Percentiles rank a stretch among this genome's conserved stretches.
Conservation (phyloP, 30 jellyfish, hydroid and myxozoan genomes). For the Sanderia malayensis region DNA sequence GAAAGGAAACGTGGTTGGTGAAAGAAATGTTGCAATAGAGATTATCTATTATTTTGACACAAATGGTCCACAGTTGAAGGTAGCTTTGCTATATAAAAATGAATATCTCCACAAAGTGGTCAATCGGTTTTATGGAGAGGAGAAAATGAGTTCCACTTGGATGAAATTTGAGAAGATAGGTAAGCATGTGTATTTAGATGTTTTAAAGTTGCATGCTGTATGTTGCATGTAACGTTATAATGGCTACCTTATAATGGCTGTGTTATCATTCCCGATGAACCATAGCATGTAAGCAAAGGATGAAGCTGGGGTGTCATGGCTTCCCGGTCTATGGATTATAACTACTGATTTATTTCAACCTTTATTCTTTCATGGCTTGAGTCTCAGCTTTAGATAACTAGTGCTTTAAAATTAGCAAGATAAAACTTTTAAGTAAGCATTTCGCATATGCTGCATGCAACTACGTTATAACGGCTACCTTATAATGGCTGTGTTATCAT, state of each 20-base stretch:
- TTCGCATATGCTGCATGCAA: too few relatives aligned
- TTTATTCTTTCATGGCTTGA: too few relatives aligned
- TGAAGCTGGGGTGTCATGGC: neutral
- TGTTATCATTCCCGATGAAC: neutral
- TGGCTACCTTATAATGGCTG: neutral
- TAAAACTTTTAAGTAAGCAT: too few relatives aligned
- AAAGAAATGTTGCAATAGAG: too few relatives aligned
- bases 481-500: neutral
- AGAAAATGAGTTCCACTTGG: slow-evolving; percentile 29
- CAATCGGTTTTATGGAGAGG: slow-evolving; percentile 27
- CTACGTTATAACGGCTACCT: neutral
- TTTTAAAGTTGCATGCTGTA: too few relatives aligned
- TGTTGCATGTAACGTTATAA: neutral
- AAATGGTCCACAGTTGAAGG: slow-evolving; percentile 31
- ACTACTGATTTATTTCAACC: neutral
- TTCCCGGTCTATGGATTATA: neutral
- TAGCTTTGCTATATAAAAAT: slow-evolving; percentile 12
- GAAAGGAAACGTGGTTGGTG: too few relatives aligned
- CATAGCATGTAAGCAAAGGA: neutral
- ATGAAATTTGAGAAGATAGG: slow-evolving; percentile 25
- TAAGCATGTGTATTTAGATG: neutral
- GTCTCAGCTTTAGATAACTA: too few relatives aligned
- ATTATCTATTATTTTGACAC: too few relatives aligned
- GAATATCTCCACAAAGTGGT: too few relatives aligned
- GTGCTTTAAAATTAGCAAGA: too few relatives aligned